A percentile compares a stretch with the other conserved stretches of the same genome.
Conservation (phyloP, 2,113 vertebrate genomes). For the Chamaea fasciata region DNA sequence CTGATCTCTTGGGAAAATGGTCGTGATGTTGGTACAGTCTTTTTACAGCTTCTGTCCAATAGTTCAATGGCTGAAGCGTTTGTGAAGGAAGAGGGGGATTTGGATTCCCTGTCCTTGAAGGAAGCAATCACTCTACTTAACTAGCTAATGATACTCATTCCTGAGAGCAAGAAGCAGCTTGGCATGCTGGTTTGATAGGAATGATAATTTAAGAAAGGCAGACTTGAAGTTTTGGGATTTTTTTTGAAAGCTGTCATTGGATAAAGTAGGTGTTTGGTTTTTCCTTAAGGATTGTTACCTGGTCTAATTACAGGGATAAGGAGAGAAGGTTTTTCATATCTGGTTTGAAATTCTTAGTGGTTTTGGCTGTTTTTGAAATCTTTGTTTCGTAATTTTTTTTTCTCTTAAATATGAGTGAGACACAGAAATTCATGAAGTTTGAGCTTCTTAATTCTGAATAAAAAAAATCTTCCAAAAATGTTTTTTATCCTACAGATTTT, state of each 20-base stretch:
- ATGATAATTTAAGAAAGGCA: background rate
- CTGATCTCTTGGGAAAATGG: background rate
- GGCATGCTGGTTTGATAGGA: background rate
- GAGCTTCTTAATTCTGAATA: background rate
- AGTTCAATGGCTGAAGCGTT: background rate
- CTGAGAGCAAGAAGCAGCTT: background rate
- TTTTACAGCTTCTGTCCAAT: background rate
- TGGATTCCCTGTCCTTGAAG: background rate
- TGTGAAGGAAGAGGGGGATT: background rate
- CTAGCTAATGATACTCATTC: background rate
- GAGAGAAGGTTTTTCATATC: background rate
- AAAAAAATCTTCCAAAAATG: background rate
- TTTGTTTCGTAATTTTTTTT: background rate
- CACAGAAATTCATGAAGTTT: background rate
- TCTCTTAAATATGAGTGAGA: background rate
- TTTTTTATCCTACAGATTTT: slow-evolving; percentile 78
- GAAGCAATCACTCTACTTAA: background rate
- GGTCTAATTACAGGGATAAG: background rate
- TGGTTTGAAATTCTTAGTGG: background rate
- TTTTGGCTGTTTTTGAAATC: background rate
- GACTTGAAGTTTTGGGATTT: background rate
- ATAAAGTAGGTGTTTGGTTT: background rate
- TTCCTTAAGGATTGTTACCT: background rate
- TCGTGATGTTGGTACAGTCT: background rate
- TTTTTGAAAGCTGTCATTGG: background rate